Evolutionary conservation across 2,888 invertebrate species (phyloP).

Genomic region (Bhutanitis thaidina): DNA sequence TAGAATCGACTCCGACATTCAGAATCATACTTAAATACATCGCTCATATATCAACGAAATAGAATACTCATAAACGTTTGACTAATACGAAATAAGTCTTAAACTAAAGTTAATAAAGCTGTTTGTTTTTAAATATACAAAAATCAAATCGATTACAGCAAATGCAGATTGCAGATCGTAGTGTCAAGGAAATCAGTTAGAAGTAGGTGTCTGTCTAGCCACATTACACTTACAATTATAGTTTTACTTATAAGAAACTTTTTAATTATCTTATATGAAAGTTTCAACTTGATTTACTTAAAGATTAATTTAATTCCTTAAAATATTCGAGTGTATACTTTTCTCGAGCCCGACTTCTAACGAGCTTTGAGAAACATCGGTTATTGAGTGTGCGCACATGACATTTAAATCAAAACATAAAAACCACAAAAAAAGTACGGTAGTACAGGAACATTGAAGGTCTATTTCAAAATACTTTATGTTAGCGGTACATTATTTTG

Average conservation of each 20-base stretch:
- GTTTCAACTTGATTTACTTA: conserved; percentile 14
- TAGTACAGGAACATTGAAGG: too few relatives aligned
- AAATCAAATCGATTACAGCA: conserved; percentile 22
- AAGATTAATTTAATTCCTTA: conserved; percentile 12
- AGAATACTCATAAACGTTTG: conserved; percentile 5
- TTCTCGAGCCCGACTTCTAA: background rate
- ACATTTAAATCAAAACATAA: background rate
- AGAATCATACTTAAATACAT: background rate
- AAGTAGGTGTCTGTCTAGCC: background rate
- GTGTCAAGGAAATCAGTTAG: conserved; percentile 30
- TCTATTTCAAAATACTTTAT: too few relatives aligned
- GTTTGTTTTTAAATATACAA: conserved; percentile 21
- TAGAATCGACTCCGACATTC: conserved; percentile 7
- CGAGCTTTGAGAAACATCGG: background rate
- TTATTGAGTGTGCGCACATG: conserved; percentile 1
- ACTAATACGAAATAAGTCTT: conserved; percentile 8
- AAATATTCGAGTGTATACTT: conserved; percentile 16
- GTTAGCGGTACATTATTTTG: too few relatives aligned
- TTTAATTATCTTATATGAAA: conserved; percentile 25
- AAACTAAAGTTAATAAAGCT: conserved; percentile 25
- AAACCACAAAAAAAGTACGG: too few relatives aligned
- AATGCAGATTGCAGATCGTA: conserved; percentile 33
- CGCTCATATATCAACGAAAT: conserved; percentile 3
- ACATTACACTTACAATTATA: conserved; percentile 35
- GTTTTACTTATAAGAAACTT: background rate